Evolutionary conservation across 2,888 invertebrate species (phyloP).

Genomic region (Anarsia innoxiella): DNA sequence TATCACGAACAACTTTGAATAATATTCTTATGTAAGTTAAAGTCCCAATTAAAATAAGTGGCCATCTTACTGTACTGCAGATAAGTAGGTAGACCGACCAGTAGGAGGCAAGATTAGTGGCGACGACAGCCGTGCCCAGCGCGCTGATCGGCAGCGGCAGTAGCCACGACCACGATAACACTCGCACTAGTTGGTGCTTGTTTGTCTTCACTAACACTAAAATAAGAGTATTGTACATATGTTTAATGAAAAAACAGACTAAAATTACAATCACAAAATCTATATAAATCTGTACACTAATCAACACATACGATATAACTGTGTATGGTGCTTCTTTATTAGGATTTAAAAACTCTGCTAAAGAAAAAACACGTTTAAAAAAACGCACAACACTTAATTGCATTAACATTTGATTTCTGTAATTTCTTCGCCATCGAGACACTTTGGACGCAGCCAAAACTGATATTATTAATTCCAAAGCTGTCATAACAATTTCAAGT

Average conservation of each 20-base stretch:
- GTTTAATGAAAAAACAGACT: constrained; percentile 58
- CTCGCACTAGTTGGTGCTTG: constrained; percentile 41
- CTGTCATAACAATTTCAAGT: constrained; percentile 55
- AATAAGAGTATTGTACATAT: constrained; percentile 60
- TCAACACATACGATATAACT: constrained; percentile 24
- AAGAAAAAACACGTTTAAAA: constrained; percentile 45
- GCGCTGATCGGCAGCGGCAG: constrained; percentile 44
- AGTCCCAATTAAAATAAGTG: constrained; percentile 51
- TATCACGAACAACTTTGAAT: constrained; percentile 46
- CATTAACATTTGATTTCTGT: constrained; percentile 64
- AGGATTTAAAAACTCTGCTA: constrained; percentile 36
- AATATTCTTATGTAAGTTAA: constrained; percentile 44
- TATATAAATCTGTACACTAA: constrained; percentile 44
- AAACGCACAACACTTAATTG: constrained; percentile 56
- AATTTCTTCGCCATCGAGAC: constrained; percentile 56
- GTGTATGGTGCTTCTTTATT: constrained; percentile 13
- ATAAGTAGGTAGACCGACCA: constrained; percentile 43
- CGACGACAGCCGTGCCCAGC: constrained; percentile 31
- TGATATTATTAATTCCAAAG: constrained; percentile 48
- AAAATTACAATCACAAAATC: constrained; percentile 57
- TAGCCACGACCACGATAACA: constrained; percentile 49
- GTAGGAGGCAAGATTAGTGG: constrained; percentile 24
- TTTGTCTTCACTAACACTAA: constrained; percentile 55
- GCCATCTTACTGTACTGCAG: constrained; percentile 54
- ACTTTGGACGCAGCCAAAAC: constrained; percentile 48